Evolutionary conservation across 2,797 vertebrate species (phyloP), one percentile per base, ranked within the genome.

Genomic region (Todus mexicanus): DNA sequence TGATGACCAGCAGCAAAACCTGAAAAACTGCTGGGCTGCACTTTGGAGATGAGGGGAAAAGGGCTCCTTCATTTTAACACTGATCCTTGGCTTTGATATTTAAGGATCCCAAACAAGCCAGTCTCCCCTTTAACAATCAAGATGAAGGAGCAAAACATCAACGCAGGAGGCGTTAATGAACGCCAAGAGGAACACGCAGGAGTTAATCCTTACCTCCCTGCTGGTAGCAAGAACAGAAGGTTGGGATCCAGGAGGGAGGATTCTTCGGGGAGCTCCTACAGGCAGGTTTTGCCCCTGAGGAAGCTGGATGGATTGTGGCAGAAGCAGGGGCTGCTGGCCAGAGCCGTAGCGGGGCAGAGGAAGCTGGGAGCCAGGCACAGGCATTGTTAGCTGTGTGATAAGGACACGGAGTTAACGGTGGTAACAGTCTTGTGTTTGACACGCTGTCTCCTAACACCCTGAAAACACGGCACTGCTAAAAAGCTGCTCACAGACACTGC

Each of bases 241-340:
- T 97, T 99, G 99, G n/a, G 99, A 98, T 56, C 98, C 98, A 3
- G 99, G 98, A 10, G 99, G 98, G 20, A 99, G 96, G 96, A 99
- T 98, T 78, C 99, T 98, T 19, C 99, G 98, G 12, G 99, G 98
- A 48, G 97, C 99, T 69, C 99, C 98, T 6, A 99, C 99, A 2
- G 99, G 98, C 84, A 99, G 98, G 97, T 98, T 99, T 96, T 99
- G 99, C 47, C 98, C 99, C 94, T 99, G 99, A 31, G 99, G 99
- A 84, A 99, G 98, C 98, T 99, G 99, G 95, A 99, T 99, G 95
- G 99, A 99, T 97, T 99, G 99, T 12, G 99, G 99, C 26, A 99
- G 98, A 93, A 99, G 98, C 96, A 99, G 98, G 54, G 99, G 99
- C 96, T 99, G 99, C 96, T 99, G 99, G 93, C 99, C 99, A 11